Conservation (phyloP, 2,113 vertebrate genomes). For the Pardalotus punctatus region DNA sequence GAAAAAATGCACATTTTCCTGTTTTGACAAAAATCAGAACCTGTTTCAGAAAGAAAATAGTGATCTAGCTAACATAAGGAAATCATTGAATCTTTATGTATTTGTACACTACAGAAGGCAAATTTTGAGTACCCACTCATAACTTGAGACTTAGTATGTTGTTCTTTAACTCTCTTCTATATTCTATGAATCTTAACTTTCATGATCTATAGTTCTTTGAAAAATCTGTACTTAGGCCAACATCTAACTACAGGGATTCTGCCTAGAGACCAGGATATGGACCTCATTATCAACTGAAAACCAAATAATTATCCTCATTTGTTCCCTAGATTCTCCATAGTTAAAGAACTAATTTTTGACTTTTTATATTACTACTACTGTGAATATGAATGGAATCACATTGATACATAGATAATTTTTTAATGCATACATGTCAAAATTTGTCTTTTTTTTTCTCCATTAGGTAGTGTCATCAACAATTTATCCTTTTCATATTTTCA, state of each 20-base stretch:
- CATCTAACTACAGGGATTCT: background rate
- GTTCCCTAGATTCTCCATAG: background rate
- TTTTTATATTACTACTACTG: background rate
- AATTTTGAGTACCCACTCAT: background rate
- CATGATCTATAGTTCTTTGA: background rate
- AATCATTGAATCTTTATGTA: background rate
- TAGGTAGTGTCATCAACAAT: background rate
- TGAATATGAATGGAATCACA: background rate
- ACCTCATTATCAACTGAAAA: background rate
- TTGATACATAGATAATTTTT: background rate
- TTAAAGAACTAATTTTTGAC: background rate
- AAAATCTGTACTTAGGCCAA: background rate
- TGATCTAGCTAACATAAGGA: background rate
- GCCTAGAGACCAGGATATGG: background rate
- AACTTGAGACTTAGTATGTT: background rate
- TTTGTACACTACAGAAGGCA: background rate
- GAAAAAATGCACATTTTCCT: background rate
- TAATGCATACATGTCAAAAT: background rate
- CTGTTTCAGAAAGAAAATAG: rapidly evolving
- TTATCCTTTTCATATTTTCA: background rate
- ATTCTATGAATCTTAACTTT: background rate
- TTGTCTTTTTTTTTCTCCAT: background rate
- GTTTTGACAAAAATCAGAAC: background rate
- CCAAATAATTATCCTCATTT: background rate
- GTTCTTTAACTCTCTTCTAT: background rate